Evolutionary conservation across 1,140 invertebrate species (phyloP), one percentile per base, ranked within the genome.

Genomic region (Macrosteles quadrilineatus): DNA sequence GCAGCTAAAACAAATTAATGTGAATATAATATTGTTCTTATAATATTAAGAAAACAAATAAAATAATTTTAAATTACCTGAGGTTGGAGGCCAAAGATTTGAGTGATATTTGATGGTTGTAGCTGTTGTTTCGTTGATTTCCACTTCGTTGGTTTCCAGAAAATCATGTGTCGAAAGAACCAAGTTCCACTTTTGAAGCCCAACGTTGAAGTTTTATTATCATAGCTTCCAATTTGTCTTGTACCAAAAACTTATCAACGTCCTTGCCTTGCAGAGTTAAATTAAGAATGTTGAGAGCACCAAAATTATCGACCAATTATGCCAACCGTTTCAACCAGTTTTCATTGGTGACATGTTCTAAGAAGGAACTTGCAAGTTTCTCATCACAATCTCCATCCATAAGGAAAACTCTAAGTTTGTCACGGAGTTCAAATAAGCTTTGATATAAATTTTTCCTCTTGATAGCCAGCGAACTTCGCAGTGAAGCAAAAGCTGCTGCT

Each of bases 221-320:
- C 53, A 57, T 6, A 9, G 53, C 27, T 29, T 23, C 12, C n/a
- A 57, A 9, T n/a, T 23, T 21, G 12, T 23, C 21, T 57, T 23
- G 27, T 29, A 57, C 27, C 6, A 57, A 29, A 12, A 57, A 21
- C 53, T 57, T 23, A 21, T 23, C n/a, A 14, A 23, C 6, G 53
- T 57, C 6, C n/a, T 57, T 29, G 66, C 45, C 66, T n/a, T n/a
- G n/a, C 31, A n/a, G 2, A 66, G 70, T 69, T 73, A 14, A 36
- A 25, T 53, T 19, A 27, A 2, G 50, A 36, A 57, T 36, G 36
- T 68, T 40, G 6, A 40, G 36, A 40, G 36, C 36, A 40, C 36
- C 17, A 40, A 40, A 40, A 40, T 9, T 40, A 40, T 40, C 36
- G 6, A 17, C 36, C 36, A 40, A 17, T 9, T 40, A 40, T 40